Evolutionary conservation across 2,888 invertebrate species (phyloP).

Genomic region (Drosophila melanosoma): DNA sequence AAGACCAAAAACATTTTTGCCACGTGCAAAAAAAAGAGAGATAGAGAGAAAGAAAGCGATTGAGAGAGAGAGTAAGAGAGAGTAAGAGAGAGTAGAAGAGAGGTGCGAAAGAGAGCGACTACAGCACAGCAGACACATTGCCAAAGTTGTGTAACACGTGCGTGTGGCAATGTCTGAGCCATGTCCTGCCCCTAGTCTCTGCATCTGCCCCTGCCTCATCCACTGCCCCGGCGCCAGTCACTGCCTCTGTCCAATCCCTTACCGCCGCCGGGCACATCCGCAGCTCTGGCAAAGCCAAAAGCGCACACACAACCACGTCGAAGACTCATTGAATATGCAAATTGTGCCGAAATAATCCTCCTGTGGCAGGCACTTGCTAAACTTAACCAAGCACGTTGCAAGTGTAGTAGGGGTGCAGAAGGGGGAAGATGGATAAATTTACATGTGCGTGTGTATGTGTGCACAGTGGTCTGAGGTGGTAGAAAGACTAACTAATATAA

Average conservation of each 20-base stretch:
- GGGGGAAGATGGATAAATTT: not conserved
- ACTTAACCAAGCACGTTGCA: conserved; percentile 23
- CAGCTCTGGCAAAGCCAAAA: conserved; percentile 1
- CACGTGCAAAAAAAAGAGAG: no score
- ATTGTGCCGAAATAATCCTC: conserved; percentile 75
- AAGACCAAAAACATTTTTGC: conserved; percentile 73
- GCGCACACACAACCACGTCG: conserved; percentile 40
- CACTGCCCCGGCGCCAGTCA: conserved; percentile 4
- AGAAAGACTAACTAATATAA: not conserved
- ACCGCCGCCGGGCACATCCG: not conserved
- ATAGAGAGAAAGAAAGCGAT: no score
- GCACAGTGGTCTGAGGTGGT: conserved; percentile 7
- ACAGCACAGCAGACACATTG: conserved; percentile 57
- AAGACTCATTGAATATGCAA: conserved; percentile 81
- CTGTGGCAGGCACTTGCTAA: conserved; percentile 47
- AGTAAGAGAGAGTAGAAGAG: not conserved
- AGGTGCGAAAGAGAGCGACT: not conserved
- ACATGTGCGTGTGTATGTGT: conserved; percentile 7
- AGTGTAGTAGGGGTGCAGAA: rapidly evolving
- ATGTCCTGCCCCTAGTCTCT: conserved; percentile 12
- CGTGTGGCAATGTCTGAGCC: conserved; percentile 39
- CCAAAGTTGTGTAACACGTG: conserved; percentile 73
- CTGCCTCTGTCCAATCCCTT: conserved; percentile 2
- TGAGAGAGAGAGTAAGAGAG: not conserved
- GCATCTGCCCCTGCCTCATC: conserved; percentile 14